A percentile compares a stretch with the other conserved stretches of the same genome.
phyloP scores from a whole-genome alignment of 2,113 vertebrate species.

The Poeciliopsis occidentalis region DNA sequence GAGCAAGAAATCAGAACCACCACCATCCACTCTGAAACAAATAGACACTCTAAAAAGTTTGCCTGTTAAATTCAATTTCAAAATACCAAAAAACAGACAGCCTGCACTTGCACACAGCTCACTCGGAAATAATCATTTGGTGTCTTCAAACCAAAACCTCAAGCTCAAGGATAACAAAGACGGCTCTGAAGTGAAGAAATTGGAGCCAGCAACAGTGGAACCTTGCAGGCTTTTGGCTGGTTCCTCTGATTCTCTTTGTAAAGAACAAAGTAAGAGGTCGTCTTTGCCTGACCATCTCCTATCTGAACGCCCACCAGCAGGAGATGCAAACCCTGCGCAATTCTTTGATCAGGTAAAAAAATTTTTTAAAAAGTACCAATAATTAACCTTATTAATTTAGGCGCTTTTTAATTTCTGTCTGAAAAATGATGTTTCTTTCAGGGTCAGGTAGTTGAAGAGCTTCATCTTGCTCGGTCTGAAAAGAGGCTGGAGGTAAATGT shows the following conservation, averaged over 20 bases:
- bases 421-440: constrained; percentile 52
- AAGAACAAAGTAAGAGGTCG: constrained; percentile 7
- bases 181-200: background rate
- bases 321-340: background rate
- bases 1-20: background rate
- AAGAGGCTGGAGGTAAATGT: constrained; percentile 81
- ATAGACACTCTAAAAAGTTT: background rate
- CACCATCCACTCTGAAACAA: constrained; percentile 4
- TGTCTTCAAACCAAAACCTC: background rate
- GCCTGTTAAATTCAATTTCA: constrained; percentile 61
- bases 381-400: background rate
- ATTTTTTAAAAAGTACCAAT: background rate
- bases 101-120: background rate
- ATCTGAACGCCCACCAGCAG: background rate
- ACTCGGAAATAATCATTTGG: background rate
- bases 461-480: constrained; percentile 85
- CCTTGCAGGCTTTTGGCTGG: background rate
- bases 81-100: constrained; percentile 66
- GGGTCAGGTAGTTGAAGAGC: constrained; percentile 88
- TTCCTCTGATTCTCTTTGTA: background rate
- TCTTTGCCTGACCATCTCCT: background rate
- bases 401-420: background rate
- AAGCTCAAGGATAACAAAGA: background rate
- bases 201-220: background rate
- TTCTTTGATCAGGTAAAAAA: constrained; percentile 55